phyloP scores from a whole-genome alignment of 2,113 vertebrate genomes.

The Eulacestoma nigropectus region DNA sequence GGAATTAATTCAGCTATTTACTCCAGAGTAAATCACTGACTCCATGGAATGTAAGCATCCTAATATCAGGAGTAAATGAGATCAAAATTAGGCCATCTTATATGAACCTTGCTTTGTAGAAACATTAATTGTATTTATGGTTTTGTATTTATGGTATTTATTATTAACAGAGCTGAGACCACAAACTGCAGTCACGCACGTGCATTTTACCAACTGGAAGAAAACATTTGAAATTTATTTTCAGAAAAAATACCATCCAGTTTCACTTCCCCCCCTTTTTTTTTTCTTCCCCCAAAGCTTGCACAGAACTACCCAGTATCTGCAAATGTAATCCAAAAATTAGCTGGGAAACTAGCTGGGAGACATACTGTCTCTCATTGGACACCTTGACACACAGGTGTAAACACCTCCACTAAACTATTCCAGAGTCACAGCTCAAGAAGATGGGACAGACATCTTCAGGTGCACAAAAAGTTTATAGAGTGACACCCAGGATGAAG shows the following conservation, averaged over 20 bases:
- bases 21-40: background rate
- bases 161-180: background rate
- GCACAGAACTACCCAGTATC: background rate
- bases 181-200: background rate
- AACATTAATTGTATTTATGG: background rate
- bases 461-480: background rate
- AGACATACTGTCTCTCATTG: background rate
- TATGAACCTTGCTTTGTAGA: background rate
- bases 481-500: background rate
- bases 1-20: slow-evolving; percentile 8
- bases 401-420: background rate
- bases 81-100: background rate
- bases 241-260: background rate
- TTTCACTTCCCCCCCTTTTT: background rate
- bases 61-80: background rate
- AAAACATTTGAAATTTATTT: background rate
- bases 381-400: background rate
- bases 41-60: background rate
- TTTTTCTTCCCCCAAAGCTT: background rate
- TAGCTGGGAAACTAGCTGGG: background rate
- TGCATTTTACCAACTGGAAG: fast-evolving
- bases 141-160: too few relatives aligned
- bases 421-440: background rate
- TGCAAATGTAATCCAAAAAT: background rate
- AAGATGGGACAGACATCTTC: background rate